Base-by-base conservation (phyloP, 2,797 vertebrate genomes). In the Champsocephalus gunnari region DNA sequence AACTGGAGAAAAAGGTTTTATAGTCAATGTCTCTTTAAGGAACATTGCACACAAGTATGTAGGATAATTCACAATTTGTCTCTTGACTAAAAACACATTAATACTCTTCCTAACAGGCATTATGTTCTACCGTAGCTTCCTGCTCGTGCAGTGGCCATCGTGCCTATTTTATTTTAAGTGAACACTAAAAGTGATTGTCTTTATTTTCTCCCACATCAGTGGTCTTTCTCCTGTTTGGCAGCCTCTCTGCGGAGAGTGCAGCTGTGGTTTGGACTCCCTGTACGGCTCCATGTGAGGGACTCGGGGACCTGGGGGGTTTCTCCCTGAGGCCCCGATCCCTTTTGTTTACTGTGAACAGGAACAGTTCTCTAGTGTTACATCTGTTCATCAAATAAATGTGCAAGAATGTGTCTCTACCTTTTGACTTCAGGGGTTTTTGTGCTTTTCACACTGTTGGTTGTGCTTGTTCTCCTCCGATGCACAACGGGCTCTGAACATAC, bases 341-440 rank as follows among this genome's bases (percentile, higher is more conserved):
- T 55, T 68, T 34, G 49, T 75, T 71, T 79, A 55, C 44, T 50
- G 63, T 83, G 54, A 60, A 78, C 86, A 86, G 84, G 84, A 82
- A 81, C 69, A 64, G 73, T 79, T 55, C 1, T 81, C 79, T 65
- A 81, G 44, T 85, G 78, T 89, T 77, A 62, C 70, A 85, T 77
- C 71, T 80, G 74, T 89, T 86, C 69, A 84, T 85, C 60, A 78
- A 84, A 89, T 91, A 92, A 92, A 92, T 85, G 71, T 85, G 87
- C 43, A 85, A 88, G 66, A 88, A 90, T 80, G 83, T 84, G 73
- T 81, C 64, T 73, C 45, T 47, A 56, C 38, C 2, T 28, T 38
- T 60, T 69, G 63, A 68, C 54, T 66, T 49, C 0, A 38, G 12
- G 14, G 0, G 14, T 24, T 49, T 49, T 49, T 55, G 10, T 60